Percentiles rank a stretch among this genome's conserved stretches.
Evolutionary conservation across 2,797 vertebrate genomes (phyloP).

Genomic region (Macropus fuliginosus): DNA sequence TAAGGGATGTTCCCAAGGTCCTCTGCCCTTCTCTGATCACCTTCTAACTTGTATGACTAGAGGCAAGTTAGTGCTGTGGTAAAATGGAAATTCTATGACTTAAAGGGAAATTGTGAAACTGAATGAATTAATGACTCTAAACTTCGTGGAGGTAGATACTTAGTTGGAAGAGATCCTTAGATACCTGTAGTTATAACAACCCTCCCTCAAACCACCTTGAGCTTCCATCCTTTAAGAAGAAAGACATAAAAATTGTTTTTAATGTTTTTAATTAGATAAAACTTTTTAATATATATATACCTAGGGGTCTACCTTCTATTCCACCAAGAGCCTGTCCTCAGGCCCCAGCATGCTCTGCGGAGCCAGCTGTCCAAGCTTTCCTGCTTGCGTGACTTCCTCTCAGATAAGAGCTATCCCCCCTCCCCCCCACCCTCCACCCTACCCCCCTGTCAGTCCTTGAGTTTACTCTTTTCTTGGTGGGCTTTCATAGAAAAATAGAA

Average conservation of each 20-base stretch:
- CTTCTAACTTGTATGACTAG: not conserved
- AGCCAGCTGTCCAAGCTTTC: not conserved
- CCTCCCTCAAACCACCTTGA: not conserved
- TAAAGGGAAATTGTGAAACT: not conserved
- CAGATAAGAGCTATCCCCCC: not conserved
- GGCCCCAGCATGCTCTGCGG: not conserved
- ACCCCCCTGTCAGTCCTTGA: not conserved
- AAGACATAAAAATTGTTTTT: not conserved
- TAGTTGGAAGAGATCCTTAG: not conserved
- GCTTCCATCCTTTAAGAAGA: not conserved
- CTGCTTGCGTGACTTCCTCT: not conserved
- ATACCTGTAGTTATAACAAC: not conserved
- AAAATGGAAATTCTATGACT: not conserved
- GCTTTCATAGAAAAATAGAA: slow-evolving; percentile 18
- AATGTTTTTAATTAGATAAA: not conserved
- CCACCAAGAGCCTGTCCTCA: not conserved
- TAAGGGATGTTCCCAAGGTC: not conserved
- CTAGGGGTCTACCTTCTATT: not conserved
- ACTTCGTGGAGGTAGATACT: not conserved
- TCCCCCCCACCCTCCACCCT: too few species aligned
- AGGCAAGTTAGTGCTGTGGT: not conserved
- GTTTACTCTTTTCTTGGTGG: not conserved
- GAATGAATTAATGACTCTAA: not conserved
- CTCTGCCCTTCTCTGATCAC: not conserved
- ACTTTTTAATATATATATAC: not conserved